These are phyloP conservation scores for Kryptopterus vitreolus DNA, from an alignment of 2,797 vertebrate species.

Conservation along the genomic window DNA sequence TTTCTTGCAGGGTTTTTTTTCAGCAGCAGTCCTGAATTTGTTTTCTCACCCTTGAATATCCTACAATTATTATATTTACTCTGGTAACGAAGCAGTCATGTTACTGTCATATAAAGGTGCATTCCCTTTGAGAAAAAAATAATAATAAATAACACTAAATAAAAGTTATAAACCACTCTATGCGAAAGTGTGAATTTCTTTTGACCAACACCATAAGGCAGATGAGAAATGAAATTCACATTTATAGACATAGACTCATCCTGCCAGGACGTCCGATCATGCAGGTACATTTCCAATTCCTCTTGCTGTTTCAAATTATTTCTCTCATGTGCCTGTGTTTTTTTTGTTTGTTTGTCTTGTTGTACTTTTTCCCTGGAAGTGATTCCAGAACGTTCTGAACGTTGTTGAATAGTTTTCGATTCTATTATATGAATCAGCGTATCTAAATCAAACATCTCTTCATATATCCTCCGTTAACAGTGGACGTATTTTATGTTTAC, in stretches of 20 bases:
- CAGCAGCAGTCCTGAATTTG: background rate
- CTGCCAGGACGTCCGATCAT: background rate
- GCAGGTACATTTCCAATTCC: background rate
- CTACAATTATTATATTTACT: background rate
- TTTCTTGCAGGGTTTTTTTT: background rate
- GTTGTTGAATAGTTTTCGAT: too few relatives aligned
- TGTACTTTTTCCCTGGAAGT: background rate
- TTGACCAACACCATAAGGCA: conserved; percentile 4
- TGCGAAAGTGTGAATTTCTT: background rate
- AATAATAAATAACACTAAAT: background rate
- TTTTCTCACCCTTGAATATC: background rate
- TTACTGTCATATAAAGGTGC: background rate
- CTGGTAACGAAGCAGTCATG: background rate
- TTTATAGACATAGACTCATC: background rate
- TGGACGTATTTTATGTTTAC: background rate
- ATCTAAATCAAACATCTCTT: background rate
- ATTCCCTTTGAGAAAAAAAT: background rate
- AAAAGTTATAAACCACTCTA: background rate
- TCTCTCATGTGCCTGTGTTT: background rate
- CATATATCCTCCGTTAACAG: background rate
- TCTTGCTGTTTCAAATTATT: background rate
- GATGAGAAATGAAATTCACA: background rate
- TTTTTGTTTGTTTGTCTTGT: background rate
- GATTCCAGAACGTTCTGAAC: background rate
- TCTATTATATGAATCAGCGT: background rate